Base-by-base conservation (phyloP, 2,113 vertebrate genomes). In the Isichthys henryi region DNA sequence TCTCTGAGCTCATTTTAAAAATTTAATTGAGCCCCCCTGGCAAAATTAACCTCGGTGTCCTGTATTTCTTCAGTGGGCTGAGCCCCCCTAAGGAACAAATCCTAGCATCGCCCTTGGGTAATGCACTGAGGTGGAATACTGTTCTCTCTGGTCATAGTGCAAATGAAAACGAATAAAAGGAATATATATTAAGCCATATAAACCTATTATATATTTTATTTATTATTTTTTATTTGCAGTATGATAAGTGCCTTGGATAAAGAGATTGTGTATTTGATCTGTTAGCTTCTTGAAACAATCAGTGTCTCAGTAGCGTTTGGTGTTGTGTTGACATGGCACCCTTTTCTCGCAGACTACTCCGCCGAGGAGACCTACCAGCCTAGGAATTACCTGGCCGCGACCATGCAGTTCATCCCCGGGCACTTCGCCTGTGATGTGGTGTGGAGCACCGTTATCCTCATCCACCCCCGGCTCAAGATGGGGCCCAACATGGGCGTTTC, bases 391-490 rank as follows among this genome's bases (percentile, higher is more conserved):
- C 94, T 99, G 82, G 98, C 98, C 27, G 98, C 98, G 92, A 99
- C 98, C 46, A 99, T 99, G 98, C 98, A 99, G 85, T 99, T 99
- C 92, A 97, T 99, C 86, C 98, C 98, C 0, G 98, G 98, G 52
- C 97, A 99, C 92, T 99, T 99, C 93, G 97, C 98, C 85, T 99
- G 98, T 90, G 97, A 98, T 0, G 96, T 98, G 23, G 97, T 99
- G n/a, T 99, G 98, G 98, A 98, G 95, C 94, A 99, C 98, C 0
- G 93, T 98, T 90, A 99, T 99, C 93, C 96, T 97, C 13, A 98
- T 99, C 58, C 98, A 99, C 91, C 98, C 98, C 0, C 97, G 98
- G 19, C 97, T 99, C 90, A 99, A 99, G 94, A 99, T 99, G 96
- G 98, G 98, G 9, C 97, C 98, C 92, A 99, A 97, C 94, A 99